A percentile compares a stretch with the other conserved stretches of the same genome.
Evolutionary conservation across 1,140 invertebrate genomes (phyloP).

Genomic region (Ceratina australensis): DNA sequence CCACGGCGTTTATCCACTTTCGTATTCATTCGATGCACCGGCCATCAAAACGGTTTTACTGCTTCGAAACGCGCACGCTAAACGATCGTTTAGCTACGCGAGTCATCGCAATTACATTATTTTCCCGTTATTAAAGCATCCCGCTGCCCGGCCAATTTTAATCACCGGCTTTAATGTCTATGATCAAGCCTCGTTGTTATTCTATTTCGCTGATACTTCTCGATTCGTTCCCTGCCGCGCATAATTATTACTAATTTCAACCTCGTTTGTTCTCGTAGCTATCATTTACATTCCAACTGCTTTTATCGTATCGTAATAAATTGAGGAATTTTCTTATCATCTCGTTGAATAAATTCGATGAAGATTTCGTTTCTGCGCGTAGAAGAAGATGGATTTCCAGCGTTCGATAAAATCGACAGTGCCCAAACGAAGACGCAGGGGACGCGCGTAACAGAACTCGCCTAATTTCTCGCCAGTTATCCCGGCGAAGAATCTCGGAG

Average conservation of each 20-base stretch:
- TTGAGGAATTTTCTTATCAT: no score
- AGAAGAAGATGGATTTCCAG: no score
- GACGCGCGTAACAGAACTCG: slow-evolving; percentile 6
- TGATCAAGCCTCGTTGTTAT: slow-evolving; percentile 9
- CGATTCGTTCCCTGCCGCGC: no score
- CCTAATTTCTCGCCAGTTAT: slow-evolving; percentile 22
- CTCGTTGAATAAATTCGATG: no score
- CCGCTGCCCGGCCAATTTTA: not conserved
- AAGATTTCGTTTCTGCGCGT: no score
- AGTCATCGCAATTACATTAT: slow-evolving; percentile 7
- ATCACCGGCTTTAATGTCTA: not conserved
- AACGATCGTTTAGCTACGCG: slow-evolving; percentile 27
- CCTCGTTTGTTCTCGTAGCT: not conserved
- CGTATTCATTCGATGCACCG: not conserved
- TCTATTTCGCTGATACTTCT: slow-evolving; percentile 1
- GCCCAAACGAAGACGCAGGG: not conserved
- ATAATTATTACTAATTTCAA: not conserved
- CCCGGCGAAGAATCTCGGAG: not conserved
- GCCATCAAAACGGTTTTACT: slow-evolving; percentile 3
- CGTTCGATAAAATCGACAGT: not conserved
- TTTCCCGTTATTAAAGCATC: slow-evolving; percentile 14
- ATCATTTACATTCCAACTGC: not conserved
- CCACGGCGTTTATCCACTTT: slow-evolving; percentile 20
- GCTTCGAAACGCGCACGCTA: slow-evolving; percentile 8
- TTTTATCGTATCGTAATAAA: no score